Evolutionary conservation across 1,140 invertebrate genomes (phyloP), one percentile per base, ranked within the genome.

Genomic region (Harpegnathos saltator): DNA sequence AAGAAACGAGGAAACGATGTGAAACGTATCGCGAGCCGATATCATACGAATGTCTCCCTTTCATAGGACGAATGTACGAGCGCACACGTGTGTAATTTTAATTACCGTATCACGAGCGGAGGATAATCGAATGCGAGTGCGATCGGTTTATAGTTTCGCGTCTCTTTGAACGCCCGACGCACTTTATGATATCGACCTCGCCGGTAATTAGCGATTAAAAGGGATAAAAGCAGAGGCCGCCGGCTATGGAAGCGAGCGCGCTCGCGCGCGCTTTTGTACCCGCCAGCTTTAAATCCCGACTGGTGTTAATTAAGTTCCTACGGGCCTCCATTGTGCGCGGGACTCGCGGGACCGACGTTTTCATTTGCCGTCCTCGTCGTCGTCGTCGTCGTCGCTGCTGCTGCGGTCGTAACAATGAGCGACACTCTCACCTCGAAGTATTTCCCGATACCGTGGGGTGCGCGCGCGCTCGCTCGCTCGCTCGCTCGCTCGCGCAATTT

Each of bases 371-470:
- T 66, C 17, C 1, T 11, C 38, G 44, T 80, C 33, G 33, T 69
- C 17, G 22, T 66, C n/a, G n/a, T n/a, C n/a, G n/a, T n/a, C n/a
- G n/a, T n/a, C n/a, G n/a, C n/a, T n/a, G n/a, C n/a, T n/a, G n/a
- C n/a, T n/a, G n/a, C n/a, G 12, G 1, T 7, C 26, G 29, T n/a
- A 63, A 52, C 29, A 75, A 75, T 85, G 59, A 82, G 78, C 17
- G 38, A 44, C 22, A 38, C 66, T 50, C n/a, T 69, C 52, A 26
- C 66, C 54, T 85, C 77, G 38, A 69, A 75, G 44, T 78, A 85
- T 75, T 83, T 75, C 44, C 44, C 65, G 72, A 82, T 75, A 56
- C 12, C 38, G 38, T 44, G 12, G 17, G 9, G 17, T 11, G 38
- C 38, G 19, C 66, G 54, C 24, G 69, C n/a, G n/a, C n/a, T n/a